Base-by-base conservation (phyloP, 1,140 invertebrate species). In the Bombus ignitus region DNA sequence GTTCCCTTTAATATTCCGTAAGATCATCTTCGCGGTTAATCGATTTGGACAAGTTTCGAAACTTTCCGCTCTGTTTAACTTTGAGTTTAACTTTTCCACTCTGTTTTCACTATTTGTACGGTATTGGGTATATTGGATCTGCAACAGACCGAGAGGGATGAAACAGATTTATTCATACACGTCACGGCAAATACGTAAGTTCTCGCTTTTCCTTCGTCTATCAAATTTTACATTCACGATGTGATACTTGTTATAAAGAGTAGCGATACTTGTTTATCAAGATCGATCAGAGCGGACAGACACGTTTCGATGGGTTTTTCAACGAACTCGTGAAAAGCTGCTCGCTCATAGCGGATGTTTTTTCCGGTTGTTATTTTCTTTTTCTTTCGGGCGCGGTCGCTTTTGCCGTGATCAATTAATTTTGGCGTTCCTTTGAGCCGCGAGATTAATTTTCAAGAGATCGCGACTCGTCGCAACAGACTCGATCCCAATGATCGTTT, bases 401-500 rank as follows among this genome's bases (percentile, higher is more conserved):
- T 42, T 76, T 25, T 4, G 13, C 35, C 32, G 35, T 57, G 70
- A 65, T 81, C 32, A 44, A 66, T 53, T 53, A 18, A 76, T 83
- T 76, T 32, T 76, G 8, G 9, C 22, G 22, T 65, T 25, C 25
- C 53, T 65, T 44, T 28, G 39, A 47, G 28, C 32, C 2, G 53
- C 15, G 25, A 25, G 53, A 62, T 80, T 71, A 80, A 85, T 79
- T 37, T 80, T 12, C 39, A 62, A 39, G 83, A 12, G 42, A 57
- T 42, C 22, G 44, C n/a, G 37, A 39, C 3, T 37, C n/a, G n/a
- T 80, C 35, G 47, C 18, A 53, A 53, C 47, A 22, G 18, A 22
- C 35, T 77, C 47, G 28, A 35, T n/a, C 5, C 4, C 25, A 5
- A 5, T 15, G 44, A 57, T 39, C 44, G 44, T 53, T 76, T 76